A percentile compares a stretch with the other conserved stretches of the same genome.
These are phyloP conservation scores for Cordilura impudica DNA, from an alignment of 2,888 invertebrate genomes.

Conservation along the genomic window DNA sequence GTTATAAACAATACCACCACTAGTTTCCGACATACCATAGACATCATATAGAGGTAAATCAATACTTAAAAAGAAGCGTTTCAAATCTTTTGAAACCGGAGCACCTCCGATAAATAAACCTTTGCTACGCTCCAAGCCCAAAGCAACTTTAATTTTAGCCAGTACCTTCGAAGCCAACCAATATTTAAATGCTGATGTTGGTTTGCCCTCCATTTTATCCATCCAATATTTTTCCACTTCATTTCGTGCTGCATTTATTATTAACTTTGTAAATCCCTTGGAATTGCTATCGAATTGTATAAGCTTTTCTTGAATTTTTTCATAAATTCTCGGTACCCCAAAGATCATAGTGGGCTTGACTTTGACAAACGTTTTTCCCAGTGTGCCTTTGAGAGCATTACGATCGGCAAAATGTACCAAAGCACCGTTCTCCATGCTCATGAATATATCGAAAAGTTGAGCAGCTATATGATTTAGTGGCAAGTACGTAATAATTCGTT, in stretches of 20 bases:
- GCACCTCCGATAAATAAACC: slow-evolving; percentile 88
- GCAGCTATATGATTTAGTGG: slow-evolving; percentile 95
- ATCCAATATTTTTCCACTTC: slow-evolving; percentile 81
- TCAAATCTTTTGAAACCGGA: slow-evolving; percentile 87
- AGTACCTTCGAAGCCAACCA: slow-evolving; percentile 81
- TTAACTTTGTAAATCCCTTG: slow-evolving; percentile 83
- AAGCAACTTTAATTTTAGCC: slow-evolving; percentile 84
- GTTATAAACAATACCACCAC: slow-evolving; percentile 83
- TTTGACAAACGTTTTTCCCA: slow-evolving; percentile 85
- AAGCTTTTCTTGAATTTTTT: slow-evolving; percentile 93
- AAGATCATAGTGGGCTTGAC: slow-evolving; percentile 90
- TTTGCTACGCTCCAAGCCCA: slow-evolving; percentile 87
- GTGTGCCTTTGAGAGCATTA: slow-evolving; percentile 90
- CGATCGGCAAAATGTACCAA: slow-evolving; percentile 89
- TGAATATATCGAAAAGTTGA: slow-evolving; percentile 86
- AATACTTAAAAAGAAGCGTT: slow-evolving; percentile 90
- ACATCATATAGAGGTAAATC: slow-evolving; percentile 89
- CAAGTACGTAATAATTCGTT: slow-evolving; percentile 86
- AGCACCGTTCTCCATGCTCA: slow-evolving; percentile 72
- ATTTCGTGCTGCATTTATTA: slow-evolving; percentile 84
- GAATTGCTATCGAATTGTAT: slow-evolving; percentile 84
- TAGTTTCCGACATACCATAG: slow-evolving; percentile 94
- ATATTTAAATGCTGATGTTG: slow-evolving; percentile 63
- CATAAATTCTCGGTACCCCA: slow-evolving; percentile 94
- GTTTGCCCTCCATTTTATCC: slow-evolving; percentile 78